Evolutionary conservation across 2,888 invertebrate species (phyloP), one percentile per base, ranked within the genome.

Genomic region (Papilio gigon): DNA sequence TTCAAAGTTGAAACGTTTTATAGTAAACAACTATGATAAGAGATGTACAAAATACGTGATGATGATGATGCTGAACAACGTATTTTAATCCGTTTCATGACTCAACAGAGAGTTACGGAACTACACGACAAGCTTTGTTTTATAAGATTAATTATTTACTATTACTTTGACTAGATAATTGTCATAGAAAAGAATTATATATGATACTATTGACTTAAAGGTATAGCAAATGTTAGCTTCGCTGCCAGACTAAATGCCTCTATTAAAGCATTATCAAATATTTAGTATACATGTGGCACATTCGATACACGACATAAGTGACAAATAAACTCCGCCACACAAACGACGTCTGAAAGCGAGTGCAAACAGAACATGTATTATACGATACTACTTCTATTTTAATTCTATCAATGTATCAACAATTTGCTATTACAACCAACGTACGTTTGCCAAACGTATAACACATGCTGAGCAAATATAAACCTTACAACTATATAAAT

Each of bases 331-430:
- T 14, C 9, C 27, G 14, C 22, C 8, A 44, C 3, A 44, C 35
- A 59, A 58, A 65, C 58, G 44, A 14, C 30, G 59, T 58, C 65
- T 65, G 44, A 44, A 44, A 65, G 65, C 65, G 25, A 59, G 11
- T 44, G 62, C 61, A 44, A 67, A 64, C 58, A 42, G 53, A n/a
- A 66, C 60, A 61, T 37, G 44, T 35, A 58, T 59, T 65, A 56
- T 58, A 65, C 42, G 11, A 59, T 20, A 47, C 65, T 44, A 27
- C 63, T 71, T 65, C 64, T 71, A 72, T 71, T 70, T 71, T 73
- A 73, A 71, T 73, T 70, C 72, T 59, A 69, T 66, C 61, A 68
- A 56, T 68, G 71, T 71, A 70, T 65, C 66, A 63, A 61, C 61
- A 69, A 71, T 63, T 71, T 65, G 50, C 60, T 25, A 56, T 30